Conservation (phyloP, 2,113 vertebrate species). For the Pseudopipra pipra region DNA sequence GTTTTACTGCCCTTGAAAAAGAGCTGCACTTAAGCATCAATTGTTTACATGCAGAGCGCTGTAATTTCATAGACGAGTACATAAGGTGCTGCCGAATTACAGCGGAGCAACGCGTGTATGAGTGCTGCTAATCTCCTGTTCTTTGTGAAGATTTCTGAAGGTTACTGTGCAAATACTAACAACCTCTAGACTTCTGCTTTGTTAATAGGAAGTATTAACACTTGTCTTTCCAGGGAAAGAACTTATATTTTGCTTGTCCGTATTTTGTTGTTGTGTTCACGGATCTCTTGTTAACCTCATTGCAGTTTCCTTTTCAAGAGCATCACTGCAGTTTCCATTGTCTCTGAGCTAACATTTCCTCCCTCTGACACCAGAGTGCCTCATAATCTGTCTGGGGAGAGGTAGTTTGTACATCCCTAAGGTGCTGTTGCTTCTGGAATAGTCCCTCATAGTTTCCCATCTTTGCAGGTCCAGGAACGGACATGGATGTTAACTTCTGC, state of each 20-base stretch:
- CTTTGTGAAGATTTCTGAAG: constrained; percentile 38
- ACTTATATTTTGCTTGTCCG: background rate
- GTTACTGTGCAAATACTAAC: constrained; percentile 10
- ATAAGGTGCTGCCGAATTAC: constrained; percentile 25
- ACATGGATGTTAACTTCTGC: background rate
- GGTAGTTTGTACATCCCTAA: background rate
- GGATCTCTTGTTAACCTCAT: background rate
- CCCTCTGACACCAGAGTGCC: background rate
- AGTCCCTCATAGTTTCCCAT: background rate
- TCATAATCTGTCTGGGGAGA: background rate
- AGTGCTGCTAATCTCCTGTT: background rate
- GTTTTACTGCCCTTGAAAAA: constrained; percentile 40
- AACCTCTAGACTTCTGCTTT: background rate
- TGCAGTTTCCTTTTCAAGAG: background rate
- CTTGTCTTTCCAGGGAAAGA: constrained; percentile 1
- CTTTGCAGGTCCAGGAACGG: background rate
- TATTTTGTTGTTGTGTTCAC: background rate
- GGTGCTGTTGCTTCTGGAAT: background rate
- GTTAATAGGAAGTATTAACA: background rate
- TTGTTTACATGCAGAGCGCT: background rate
- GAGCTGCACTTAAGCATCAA: background rate
- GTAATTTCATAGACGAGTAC: constrained; percentile 15
- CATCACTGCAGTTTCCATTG: background rate
- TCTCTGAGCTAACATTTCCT: background rate
- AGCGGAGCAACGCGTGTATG: background rate